These are phyloP conservation scores for Pterocles burchelli DNA, from an alignment of 2,113 vertebrate genomes.

Conservation along the genomic window DNA sequence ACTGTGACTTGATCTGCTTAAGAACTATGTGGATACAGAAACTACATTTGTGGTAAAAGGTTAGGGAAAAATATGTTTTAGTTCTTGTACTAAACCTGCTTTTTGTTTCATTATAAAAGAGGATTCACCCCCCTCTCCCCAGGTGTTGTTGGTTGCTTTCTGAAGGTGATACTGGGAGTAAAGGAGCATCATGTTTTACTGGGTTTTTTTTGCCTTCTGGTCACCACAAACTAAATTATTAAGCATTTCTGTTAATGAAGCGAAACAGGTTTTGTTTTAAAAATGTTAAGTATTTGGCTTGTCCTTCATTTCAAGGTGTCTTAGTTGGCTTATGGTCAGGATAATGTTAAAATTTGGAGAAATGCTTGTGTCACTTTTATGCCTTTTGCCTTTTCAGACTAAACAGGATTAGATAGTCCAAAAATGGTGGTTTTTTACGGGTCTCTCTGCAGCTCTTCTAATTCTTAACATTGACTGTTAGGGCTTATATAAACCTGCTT, in stretches of 20 bases:
- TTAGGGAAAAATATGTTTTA: neutral
- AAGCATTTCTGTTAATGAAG: neutral
- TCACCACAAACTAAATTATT: neutral
- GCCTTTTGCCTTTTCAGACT: neutral
- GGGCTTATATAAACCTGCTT: neutral
- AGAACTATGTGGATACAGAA: neutral
- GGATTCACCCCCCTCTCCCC: rapidly evolving
- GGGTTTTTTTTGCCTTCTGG: neutral
- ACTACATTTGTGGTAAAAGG: neutral
- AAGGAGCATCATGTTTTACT: neutral
- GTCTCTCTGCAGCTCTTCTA: neutral
- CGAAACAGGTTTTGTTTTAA: neutral
- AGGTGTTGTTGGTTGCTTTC: neutral
- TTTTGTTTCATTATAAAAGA: neutral
- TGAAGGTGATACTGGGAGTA: neutral
- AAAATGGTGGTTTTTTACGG: neutral
- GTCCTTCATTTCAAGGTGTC: neutral
- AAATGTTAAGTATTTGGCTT: neutral
- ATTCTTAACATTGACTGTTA: neutral
- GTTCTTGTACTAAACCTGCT: neutral
- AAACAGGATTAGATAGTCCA: neutral
- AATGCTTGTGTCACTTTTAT: neutral
- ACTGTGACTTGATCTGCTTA: neutral
- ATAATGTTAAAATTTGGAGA: neutral
- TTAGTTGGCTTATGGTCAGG: neutral